Percentiles rank a stretch among this genome's conserved stretches.
These are phyloP conservation scores for Monopis laevigella DNA, from an alignment of 2,888 invertebrate species.

Conservation along the genomic window DNA sequence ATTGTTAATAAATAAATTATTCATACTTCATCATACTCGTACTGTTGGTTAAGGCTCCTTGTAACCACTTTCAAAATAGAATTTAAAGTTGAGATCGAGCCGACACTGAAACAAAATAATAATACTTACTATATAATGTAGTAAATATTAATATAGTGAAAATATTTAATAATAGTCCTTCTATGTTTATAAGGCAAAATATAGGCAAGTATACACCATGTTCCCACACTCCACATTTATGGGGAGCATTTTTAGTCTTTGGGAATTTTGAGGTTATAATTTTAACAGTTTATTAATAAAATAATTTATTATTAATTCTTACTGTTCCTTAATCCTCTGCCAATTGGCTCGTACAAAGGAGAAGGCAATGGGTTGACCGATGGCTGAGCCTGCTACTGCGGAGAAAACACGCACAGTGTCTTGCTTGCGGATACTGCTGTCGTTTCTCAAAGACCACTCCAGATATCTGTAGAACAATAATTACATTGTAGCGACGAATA, in stretches of 20 bases:
- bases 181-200: too few relatives aligned
- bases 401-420: conserved; percentile 81
- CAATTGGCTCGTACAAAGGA: conserved; percentile 82
- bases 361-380: conserved; percentile 85
- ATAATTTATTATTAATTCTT: conserved; percentile 35
- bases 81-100: conserved; percentile 76
- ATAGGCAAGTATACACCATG: too few relatives aligned
- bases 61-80: conserved; percentile 78
- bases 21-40: conserved; percentile 79
- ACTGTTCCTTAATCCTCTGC: conserved; percentile 77
- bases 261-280: neutral
- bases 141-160: too few relatives aligned
- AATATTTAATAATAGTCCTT: too few relatives aligned
- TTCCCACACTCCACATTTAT: too few relatives aligned
- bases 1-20: neutral
- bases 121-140: too few relatives aligned
- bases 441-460: conserved; percentile 75
- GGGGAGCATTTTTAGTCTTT: too few relatives aligned
- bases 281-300: neutral
- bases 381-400: conserved; percentile 77
- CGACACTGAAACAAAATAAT: conserved; percentile 67
- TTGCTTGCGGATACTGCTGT: conserved; percentile 83
- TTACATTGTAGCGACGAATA: too few relatives aligned
- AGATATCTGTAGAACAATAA: conserved; percentile 75
- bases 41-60: conserved; percentile 76